These are phyloP conservation scores for Sarcophaga peregrina DNA, from an alignment of 1,140 invertebrate species.

Conservation along the genomic window DNA sequence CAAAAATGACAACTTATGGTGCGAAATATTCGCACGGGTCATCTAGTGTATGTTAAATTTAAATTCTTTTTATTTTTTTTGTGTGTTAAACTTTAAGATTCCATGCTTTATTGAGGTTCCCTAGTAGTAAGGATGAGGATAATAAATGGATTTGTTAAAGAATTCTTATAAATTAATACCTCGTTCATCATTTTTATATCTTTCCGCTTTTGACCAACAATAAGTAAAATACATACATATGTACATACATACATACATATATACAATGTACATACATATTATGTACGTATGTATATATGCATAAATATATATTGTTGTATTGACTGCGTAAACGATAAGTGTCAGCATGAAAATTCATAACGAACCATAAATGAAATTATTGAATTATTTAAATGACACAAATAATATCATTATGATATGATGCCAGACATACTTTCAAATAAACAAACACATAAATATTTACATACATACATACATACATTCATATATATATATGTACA, in stretches of 20 bases:
- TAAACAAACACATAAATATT: background rate
- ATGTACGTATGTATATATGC: background rate
- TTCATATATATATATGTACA: background rate
- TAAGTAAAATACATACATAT: background rate
- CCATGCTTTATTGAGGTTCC: background rate
- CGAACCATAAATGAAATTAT: constrained; percentile 45
- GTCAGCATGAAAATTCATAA: constrained; percentile 44
- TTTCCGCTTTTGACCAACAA: background rate
- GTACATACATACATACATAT: background rate
- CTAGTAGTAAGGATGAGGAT: background rate
- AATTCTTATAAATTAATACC: background rate
- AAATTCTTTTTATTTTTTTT: background rate
- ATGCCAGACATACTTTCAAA: constrained; percentile 36
- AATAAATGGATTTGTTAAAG: background rate
- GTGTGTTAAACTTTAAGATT: constrained; percentile 11
- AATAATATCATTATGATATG: constrained; percentile 52
- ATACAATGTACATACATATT: background rate
- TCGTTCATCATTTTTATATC: background rate
- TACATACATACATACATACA: constrained; percentile 17
- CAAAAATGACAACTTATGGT: no score
- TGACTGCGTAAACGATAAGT: constrained; percentile 15
- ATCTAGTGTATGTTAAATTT: background rate
- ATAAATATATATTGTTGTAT: background rate
- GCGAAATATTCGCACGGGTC: no score
- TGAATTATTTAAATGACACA: constrained; percentile 64